Evolutionary conservation across 2,113 vertebrate genomes (phyloP).

Genomic region (Tapirus terrestris): DNA sequence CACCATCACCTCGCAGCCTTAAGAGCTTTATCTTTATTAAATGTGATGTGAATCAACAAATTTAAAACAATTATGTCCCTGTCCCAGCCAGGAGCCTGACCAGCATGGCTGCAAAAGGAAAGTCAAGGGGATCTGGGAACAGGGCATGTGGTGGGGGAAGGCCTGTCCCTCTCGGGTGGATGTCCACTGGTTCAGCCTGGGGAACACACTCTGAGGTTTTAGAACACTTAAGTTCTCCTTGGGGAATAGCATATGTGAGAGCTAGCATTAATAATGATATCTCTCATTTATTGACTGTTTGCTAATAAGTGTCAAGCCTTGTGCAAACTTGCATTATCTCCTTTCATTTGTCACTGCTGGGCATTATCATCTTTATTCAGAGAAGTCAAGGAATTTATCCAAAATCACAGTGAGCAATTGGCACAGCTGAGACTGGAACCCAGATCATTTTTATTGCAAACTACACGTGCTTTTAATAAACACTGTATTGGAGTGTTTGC

Average conservation of each 20-base stretch:
- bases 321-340: neutral
- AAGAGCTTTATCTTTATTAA: slow-evolving; percentile 78
- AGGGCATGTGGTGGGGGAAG: fast-evolving
- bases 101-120: slow-evolving; percentile 12
- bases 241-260: neutral
- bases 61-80: slow-evolving; percentile 74
- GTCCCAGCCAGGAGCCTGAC: slow-evolving; percentile 69
- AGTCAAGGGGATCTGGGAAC: slow-evolving; percentile 42
- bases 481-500: neutral
- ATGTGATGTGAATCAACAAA: slow-evolving; percentile 72
- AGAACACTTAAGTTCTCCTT: neutral
- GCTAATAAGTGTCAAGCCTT: neutral
- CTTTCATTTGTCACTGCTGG: neutral
- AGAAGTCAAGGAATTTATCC: neutral
- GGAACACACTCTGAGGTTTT: neutral
- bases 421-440: neutral
- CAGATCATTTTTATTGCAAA: neutral
- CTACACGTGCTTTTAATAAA: neutral
- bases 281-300: too few species aligned
- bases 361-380: neutral
- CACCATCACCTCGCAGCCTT: slow-evolving; percentile 74
- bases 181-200: neutral
- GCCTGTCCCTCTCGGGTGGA: fast-evolving
- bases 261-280: fast-evolving
- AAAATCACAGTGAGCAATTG: neutral